Evolutionary conservation across 2,113 vertebrate species (phyloP).

Genomic region (Strix aluco): DNA sequence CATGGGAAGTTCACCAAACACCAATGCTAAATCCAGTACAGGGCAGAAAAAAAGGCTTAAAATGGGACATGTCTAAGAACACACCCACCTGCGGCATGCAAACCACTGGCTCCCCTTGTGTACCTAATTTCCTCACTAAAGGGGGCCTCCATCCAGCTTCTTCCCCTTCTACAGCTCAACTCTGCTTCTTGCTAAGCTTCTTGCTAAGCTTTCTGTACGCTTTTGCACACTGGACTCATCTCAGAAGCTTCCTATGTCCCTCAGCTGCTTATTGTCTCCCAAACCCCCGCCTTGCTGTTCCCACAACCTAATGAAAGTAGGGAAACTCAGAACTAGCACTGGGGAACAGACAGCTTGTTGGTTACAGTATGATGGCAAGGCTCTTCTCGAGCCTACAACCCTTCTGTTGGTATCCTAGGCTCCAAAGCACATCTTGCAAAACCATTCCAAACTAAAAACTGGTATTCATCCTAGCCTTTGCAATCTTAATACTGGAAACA

Average conservation of each 20-base stretch:
- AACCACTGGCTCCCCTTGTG: not conserved
- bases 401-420: not conserved
- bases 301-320: not conserved
- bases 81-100: not conserved
- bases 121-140: not conserved
- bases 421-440: not conserved
- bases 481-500: not conserved
- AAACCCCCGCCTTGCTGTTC: not conserved
- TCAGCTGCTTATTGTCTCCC: not conserved
- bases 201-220: not conserved
- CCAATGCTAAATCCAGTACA: not conserved
- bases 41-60: not conserved
- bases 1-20: not conserved
- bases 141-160: not conserved
- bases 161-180: not conserved
- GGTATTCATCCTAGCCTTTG: not conserved
- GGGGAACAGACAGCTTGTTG: not conserved
- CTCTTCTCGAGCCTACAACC: not conserved
- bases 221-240: not conserved
- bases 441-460: not conserved
- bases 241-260: not conserved
- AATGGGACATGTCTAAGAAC: not conserved
- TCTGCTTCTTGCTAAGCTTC: not conserved
- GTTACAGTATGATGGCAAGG: not conserved
- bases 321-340: not conserved